phyloP scores from a whole-genome alignment of 2,113 vertebrate genomes.

The Eulemur macaco region DNA sequence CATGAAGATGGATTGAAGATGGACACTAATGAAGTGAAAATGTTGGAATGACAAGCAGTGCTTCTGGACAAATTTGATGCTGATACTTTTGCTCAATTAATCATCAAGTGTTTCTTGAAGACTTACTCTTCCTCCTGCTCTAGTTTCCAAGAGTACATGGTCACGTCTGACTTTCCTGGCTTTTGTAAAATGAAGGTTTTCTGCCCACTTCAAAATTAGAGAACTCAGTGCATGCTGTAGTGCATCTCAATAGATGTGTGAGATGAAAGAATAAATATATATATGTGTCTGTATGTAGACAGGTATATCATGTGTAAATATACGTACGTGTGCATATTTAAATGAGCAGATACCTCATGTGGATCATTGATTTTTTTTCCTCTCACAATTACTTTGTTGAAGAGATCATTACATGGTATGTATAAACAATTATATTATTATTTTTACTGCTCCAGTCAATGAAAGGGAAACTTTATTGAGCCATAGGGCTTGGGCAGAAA shows the following conservation, averaged over 20 bases:
- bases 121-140: background rate
- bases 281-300: background rate
- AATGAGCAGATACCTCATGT: background rate
- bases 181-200: background rate
- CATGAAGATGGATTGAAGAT: background rate
- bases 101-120: background rate
- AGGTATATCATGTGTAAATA: background rate
- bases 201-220: background rate
- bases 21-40: background rate
- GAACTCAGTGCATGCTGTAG: background rate
- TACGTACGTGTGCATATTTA: background rate
- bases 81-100: background rate
- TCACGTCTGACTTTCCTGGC: background rate
- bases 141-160: background rate
- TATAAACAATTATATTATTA: background rate
- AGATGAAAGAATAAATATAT: background rate
- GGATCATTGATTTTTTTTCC: background rate
- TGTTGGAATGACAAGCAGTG: background rate
- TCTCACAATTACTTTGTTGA: background rate
- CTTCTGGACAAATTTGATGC: background rate
- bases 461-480: too few species aligned
- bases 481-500: too few species aligned
- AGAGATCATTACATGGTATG: background rate
- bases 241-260: background rate
- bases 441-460: too few species aligned